Conservation (phyloP, 2,113 vertebrate genomes). For the Noturus placidus region DNA sequence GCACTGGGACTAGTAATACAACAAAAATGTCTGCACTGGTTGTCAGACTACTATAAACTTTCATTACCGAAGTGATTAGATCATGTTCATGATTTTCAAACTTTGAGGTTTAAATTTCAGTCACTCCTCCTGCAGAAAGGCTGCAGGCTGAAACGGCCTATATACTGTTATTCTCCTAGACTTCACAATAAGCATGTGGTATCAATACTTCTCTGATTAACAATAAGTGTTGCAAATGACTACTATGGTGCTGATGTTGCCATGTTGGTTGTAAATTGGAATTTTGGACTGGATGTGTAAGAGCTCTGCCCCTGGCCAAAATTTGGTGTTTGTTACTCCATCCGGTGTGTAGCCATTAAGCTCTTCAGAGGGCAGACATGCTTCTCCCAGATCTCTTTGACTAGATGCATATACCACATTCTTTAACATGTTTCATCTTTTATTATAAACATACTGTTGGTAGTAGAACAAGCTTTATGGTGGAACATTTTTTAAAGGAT, state of each 20-base stretch:
- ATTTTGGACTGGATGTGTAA: not conserved
- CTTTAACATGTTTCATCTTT: no score
- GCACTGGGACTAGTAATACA: not conserved
- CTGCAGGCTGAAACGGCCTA: not conserved
- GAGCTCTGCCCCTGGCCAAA: not conserved
- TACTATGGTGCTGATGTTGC: not conserved
- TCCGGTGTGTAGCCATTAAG: not conserved
- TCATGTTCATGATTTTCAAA: not conserved
- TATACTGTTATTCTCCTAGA: not conserved
- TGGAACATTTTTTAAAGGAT: no score
- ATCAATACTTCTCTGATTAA: not conserved
- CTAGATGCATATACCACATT: not conserved
- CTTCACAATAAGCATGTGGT: not conserved
- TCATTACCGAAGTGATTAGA: not conserved
- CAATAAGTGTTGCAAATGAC: not conserved
- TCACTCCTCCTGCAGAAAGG: not conserved
- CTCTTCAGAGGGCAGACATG: not conserved
- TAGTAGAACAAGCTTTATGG: no score
- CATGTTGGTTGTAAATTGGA: not conserved
- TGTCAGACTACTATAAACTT: not conserved
- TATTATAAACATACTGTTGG: no score
- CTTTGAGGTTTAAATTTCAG: not conserved
- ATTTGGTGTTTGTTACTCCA: not conserved
- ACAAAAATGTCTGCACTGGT: not conserved
- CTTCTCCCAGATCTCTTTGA: not conserved